A percentile compares a stretch with the other conserved stretches of the same genome.
Conservation (phyloP, 2,113 vertebrate species). For the Rostratula benghalensis region DNA sequence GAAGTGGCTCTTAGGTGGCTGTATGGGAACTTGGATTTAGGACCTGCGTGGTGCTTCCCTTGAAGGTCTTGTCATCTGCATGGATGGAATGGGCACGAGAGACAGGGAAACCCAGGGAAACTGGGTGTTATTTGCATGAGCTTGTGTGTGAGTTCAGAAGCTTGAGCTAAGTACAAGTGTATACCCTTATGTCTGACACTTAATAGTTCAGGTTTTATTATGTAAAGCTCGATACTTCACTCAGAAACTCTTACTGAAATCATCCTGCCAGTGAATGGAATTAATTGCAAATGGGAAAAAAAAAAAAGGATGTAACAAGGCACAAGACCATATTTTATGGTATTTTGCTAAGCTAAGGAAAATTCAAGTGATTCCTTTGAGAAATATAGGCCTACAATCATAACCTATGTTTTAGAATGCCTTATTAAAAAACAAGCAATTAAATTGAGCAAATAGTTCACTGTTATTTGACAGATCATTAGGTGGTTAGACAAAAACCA, state of each 20-base stretch:
- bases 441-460: background rate
- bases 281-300: background rate
- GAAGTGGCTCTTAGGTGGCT: background rate
- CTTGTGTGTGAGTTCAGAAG: background rate
- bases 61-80: background rate
- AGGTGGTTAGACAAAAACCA: background rate
- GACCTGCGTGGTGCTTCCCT: background rate
- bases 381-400: background rate
- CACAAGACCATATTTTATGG: background rate
- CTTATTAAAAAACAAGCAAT: background rate
- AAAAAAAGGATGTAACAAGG: background rate
- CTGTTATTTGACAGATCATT: background rate
- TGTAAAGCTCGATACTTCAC: background rate
- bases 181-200: background rate
- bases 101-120: background rate
- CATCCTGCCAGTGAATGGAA: background rate
- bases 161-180: background rate
- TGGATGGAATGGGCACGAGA: background rate
- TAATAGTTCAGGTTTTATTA: background rate
- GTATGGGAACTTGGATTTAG: background rate
- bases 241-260: background rate
- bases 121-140: background rate
- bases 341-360: background rate
- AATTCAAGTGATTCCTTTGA: background rate
- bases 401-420: background rate